Evolutionary conservation across 2,113 vertebrate species (phyloP), one percentile per base, ranked within the genome.

Genomic region (Synodontis membranacea): DNA sequence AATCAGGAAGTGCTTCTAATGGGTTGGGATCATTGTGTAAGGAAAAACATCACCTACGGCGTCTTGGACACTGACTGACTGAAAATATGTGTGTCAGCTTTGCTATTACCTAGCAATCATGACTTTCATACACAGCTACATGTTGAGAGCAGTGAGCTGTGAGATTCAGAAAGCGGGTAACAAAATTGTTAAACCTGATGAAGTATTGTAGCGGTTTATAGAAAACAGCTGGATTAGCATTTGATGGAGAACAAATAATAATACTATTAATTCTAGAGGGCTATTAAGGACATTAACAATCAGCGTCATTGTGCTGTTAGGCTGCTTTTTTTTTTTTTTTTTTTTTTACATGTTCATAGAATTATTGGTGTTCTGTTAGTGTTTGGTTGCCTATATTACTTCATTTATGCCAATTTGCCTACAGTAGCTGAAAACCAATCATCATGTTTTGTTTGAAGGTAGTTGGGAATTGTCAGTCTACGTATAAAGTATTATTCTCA

Each of bases 21-120:
- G 75, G 46, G 76, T 37, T 80, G 50, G 17, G 50, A 80, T 56
- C 50, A 21, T 54, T 80, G 39, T 39, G 52, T 80, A 56, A 80
- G 46, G 21, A 39, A 80, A 80, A 80, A 80, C 31, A 12, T 80
- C 52, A 80, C 52, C 50, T 56, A 39, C 37, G 50, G 48, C 78
- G 39, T 56, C 14, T 79, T 19, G 46, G 48, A 46, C 31, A 80
- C 11, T 48, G 74, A 76, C 46, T 79, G 76, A 52, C 46, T 52
- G 46, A 28, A 56, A 39, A 31, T 54, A 79, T 54, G 31, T 39
- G 17, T 39, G 46, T 79, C 50, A 56, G 44, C 48, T 50, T 75
- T n/a, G 23, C n/a, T 56, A 54, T 39, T 80, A 80, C 25, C n/a
- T 80, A 31, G 48, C 17, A 79, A 54, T 52, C 50, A 37, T 37